These are phyloP conservation scores for Synergus japonicus DNA, from an alignment of 2,888 invertebrate species.

Conservation along the genomic window DNA sequence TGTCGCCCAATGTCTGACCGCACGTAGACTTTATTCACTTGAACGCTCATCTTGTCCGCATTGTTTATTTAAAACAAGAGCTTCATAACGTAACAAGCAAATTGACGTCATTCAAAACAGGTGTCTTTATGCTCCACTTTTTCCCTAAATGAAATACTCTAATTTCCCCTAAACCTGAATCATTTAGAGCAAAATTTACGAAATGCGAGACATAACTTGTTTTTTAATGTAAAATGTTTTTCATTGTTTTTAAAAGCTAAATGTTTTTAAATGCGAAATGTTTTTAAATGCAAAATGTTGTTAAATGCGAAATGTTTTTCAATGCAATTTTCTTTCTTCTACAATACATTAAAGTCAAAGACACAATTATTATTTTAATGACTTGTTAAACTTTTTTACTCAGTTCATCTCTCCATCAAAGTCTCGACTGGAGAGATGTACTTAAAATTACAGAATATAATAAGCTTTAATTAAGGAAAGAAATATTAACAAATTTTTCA, in stretches of 20 bases:
- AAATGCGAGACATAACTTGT: no score
- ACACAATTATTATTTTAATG: background rate
- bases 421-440: background rate
- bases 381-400: background rate
- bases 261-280: no score
- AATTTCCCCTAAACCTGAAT: no score
- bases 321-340: no score
- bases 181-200: no score
- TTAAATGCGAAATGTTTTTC: no score
- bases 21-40: constrained; percentile 49
- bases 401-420: background rate
- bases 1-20: constrained; percentile 45
- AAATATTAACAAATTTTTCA: background rate
- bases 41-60: constrained; percentile 42
- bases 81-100: background rate
- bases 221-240: no score
- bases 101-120: background rate
- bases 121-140: no score
- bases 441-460: background rate
- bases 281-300: no score
- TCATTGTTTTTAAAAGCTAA: no score
- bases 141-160: no score
- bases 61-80: background rate
- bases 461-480: background rate
- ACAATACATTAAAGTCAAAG: no score